These are phyloP conservation scores for Okapia johnstoni DNA, from an alignment of 2,113 vertebrate genomes.

Conservation along the genomic window DNA sequence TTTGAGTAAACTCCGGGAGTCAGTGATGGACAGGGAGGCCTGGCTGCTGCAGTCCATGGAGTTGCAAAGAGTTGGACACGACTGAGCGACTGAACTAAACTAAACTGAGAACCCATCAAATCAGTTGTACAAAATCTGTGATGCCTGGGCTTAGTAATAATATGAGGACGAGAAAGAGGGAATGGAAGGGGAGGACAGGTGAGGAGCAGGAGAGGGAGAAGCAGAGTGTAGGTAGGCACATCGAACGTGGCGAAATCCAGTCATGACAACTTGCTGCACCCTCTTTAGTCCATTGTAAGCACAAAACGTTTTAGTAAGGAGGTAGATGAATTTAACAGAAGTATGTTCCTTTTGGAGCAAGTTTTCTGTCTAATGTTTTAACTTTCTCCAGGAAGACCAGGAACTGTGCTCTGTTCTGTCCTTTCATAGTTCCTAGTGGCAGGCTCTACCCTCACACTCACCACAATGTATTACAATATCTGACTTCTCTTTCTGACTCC, in stretches of 20 bases:
- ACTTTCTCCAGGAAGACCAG: neutral
- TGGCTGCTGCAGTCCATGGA: neutral
- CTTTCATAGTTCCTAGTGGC: neutral
- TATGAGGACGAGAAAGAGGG: neutral
- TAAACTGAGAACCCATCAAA: neutral
- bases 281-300: neutral
- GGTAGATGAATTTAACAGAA: neutral
- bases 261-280: neutral
- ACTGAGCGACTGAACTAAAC: neutral
- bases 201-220: neutral
- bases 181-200: neutral
- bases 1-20: rapidly evolving
- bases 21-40: neutral
- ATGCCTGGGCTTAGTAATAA: neutral
- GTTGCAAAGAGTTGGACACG: neutral
- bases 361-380: neutral
- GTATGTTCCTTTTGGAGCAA: neutral
- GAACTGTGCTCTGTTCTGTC: neutral
- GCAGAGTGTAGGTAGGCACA: too few species aligned
- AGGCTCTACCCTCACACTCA: neutral
- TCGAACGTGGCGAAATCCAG: neutral
- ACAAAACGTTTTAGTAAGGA: neutral
- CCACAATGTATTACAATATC: neutral
- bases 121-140: neutral
- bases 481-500: neutral